Evolutionary conservation across 2,113 vertebrate genomes (phyloP).

Genomic region (Oenanthe oenanthe): DNA sequence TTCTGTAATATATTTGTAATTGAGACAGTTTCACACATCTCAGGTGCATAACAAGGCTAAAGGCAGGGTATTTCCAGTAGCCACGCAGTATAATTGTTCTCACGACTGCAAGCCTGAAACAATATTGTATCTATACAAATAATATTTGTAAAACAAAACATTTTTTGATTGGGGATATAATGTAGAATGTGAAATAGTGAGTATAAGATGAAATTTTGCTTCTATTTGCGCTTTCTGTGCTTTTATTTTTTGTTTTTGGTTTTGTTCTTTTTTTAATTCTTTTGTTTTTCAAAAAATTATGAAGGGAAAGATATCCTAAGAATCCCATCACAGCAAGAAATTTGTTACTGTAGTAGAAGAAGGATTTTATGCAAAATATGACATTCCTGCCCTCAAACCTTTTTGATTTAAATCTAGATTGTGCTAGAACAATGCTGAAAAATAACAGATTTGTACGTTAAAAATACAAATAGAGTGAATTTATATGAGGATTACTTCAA

Average conservation of each 20-base stretch:
- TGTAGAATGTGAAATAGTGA: constrained; percentile 24
- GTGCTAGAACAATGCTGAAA: background rate
- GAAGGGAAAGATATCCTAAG: background rate
- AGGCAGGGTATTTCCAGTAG: constrained; percentile 56
- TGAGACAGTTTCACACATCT: constrained; percentile 54
- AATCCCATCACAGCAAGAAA: background rate
- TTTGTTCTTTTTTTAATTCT: background rate
- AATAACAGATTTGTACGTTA: background rate
- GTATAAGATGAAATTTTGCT: constrained; percentile 10
- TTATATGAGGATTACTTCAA: constrained; percentile 9
- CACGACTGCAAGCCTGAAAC: constrained; percentile 43
- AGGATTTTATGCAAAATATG: background rate
- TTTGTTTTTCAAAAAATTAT: background rate
- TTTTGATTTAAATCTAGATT: background rate
- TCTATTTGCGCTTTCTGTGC: background rate
- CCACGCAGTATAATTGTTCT: constrained; percentile 22
- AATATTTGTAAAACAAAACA: constrained; percentile 16
- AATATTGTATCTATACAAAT: constrained; percentile 43
- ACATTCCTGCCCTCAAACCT: background rate
- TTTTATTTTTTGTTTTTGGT: background rate
- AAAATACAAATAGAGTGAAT: background rate
- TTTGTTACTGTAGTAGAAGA: background rate
- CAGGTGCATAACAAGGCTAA: constrained; percentile 59
- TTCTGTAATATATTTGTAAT: constrained; percentile 47
- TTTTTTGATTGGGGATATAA: constrained; percentile 25